Base-by-base conservation (phyloP, 2,888 invertebrate genomes). In the Deilephila elpenor region DNA sequence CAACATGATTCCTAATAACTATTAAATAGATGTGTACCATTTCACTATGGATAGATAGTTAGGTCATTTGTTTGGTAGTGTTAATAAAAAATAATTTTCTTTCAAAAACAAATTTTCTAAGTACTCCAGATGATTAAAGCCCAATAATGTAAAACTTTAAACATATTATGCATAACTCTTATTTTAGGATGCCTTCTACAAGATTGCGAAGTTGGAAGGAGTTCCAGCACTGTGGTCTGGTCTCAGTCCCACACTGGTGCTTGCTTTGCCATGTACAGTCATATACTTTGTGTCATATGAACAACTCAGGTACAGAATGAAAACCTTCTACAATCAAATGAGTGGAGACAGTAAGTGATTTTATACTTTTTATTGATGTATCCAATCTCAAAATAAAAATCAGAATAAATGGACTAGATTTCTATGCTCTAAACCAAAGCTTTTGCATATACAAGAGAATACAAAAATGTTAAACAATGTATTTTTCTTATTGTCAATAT, bases 281-380 rank as follows among this genome's bases (percentile, higher is more conserved):
- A 96, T 99, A 77, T 99, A 99, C 91, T 99, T 99, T 95, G 99
- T 99, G 14, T 96, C 98, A 20, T 99, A 99, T 89, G 99, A 99
- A 91, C 98, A 99, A 89, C 94, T 99, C 70, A 94, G 97, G 83
- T 94, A 96, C 78, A 94, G 92, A 83, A 91, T 97, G 80, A 97
- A 96, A 88, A 96, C 95, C 76, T 76, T 86, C 4, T 95, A 96
- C 80, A 96, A 95, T 81, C 83, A 79, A 32, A 32, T 85, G 1
- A 88, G 91, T 74, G 85, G 80, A 72, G 89, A 92, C 71, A 83
- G 92, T 95, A 85, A 89, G 89, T 88, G 78, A 70, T 53, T 34
- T 62, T 11, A 20, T 44, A 44, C 11, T 44, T 44, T 14, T 44
- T 44, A 11, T 44, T 44, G 1, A 44, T 44, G 44, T 1, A 14